Evolutionary conservation across 2,888 invertebrate species (phyloP).

Genomic region (Conistra vaccinii): DNA sequence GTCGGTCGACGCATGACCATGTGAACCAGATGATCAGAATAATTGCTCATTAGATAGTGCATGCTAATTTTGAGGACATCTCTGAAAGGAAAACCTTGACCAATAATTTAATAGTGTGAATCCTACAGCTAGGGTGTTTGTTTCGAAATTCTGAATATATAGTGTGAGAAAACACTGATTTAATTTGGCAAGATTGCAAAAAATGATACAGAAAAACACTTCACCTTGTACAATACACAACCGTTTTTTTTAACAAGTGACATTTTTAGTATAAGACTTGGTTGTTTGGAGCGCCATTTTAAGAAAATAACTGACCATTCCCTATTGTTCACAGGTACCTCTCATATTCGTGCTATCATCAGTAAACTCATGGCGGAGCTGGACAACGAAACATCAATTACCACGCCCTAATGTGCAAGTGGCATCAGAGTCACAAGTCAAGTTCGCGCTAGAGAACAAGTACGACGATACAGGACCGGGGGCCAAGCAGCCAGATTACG

Average conservation of each 20-base stretch:
- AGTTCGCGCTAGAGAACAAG: constrained; percentile 85
- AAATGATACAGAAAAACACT: background rate
- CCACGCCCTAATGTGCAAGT: constrained; percentile 29
- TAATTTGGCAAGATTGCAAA: constrained; percentile 35
- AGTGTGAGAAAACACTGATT: constrained; percentile 35
- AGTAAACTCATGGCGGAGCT: constrained; percentile 54
- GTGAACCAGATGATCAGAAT: constrained; percentile 31
- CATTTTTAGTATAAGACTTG: background rate
- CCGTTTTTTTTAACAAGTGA: background rate
- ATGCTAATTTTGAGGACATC: constrained; percentile 42
- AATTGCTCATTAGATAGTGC: constrained; percentile 10
- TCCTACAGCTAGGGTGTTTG: constrained; percentile 11
- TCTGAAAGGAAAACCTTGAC: constrained; percentile 40
- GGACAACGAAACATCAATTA: background rate
- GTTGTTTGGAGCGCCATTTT: background rate
- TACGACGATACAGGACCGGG: constrained; percentile 88
- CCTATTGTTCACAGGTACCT: constrained; percentile 69
- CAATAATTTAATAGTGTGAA: constrained; percentile 40
- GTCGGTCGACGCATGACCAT: constrained; percentile 44
- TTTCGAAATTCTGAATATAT: constrained; percentile 6
- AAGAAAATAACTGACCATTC: constrained; percentile 3
- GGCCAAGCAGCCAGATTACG: constrained; percentile 77
- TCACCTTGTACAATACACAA: constrained; percentile 20
- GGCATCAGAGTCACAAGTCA: constrained; percentile 83
- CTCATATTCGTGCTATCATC: constrained; percentile 69